Conservation (phyloP, 2,797 vertebrate genomes). For the Melanotaenia nigrans region DNA sequence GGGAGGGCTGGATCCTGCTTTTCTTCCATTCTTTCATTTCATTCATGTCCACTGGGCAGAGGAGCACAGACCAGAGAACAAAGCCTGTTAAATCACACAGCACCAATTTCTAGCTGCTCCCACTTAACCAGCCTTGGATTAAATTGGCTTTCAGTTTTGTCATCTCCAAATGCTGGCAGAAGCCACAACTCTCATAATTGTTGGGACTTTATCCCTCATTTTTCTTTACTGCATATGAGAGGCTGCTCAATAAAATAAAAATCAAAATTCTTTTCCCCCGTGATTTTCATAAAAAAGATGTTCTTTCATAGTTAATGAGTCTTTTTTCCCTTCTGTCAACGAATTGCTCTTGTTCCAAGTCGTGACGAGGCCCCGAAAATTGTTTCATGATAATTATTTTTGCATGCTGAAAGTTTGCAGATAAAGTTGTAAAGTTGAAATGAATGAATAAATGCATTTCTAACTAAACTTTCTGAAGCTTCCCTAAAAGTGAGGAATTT, state of each 20-base stretch:
- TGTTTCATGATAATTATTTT: neutral
- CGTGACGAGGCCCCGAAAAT: neutral
- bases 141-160: conserved; percentile 55
- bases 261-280: neutral
- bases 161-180: neutral
- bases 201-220: conserved; percentile 7
- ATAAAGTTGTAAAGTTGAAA: neutral
- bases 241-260: neutral
- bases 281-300: neutral
- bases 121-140: conserved; percentile 45
- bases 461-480: too few relatives aligned
- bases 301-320: neutral
- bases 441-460: too few relatives aligned
- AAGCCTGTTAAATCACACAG: conserved; percentile 54
- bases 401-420: neutral
- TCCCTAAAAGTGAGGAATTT: too few relatives aligned
- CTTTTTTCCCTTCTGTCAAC: neutral
- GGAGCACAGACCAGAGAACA: conserved; percentile 48
- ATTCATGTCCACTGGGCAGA: conserved; percentile 59
- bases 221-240: neutral
- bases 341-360: neutral
- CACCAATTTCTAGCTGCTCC: conserved; percentile 37
- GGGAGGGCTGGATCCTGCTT: conserved; percentile 50
- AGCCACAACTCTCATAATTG: conserved; percentile 26
- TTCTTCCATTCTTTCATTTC: conserved; percentile 46